Percentiles rank a stretch among this genome's conserved stretches.
Conservation (phyloP, 2,888 invertebrate species). For the Perithous albicinctus region DNA sequence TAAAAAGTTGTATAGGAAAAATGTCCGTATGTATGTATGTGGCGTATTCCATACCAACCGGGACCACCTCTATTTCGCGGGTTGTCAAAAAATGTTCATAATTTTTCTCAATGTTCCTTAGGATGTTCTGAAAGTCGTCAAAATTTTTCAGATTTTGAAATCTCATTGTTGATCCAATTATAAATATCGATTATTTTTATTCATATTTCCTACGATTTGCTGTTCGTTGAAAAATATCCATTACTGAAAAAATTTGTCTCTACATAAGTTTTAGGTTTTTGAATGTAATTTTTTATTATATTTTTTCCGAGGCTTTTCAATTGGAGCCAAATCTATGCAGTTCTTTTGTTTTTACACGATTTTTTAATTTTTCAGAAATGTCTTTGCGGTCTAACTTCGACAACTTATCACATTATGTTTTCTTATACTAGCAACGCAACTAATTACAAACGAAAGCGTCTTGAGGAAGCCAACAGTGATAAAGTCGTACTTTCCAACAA, state of each 20-base stretch:
- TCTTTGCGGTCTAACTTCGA: too few species aligned
- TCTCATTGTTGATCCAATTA: not conserved
- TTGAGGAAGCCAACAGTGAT: too few species aligned
- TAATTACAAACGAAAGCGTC: too few species aligned
- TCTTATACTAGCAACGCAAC: too few species aligned
- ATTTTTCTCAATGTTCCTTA: not conserved
- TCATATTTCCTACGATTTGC: not conserved
- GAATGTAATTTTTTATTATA: not conserved
- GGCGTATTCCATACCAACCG: not conserved
- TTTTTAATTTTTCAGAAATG: too few species aligned
- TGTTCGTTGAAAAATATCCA: not conserved
- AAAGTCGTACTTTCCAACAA: too few species aligned
- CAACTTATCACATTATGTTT: too few species aligned
- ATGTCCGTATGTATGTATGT: too few species aligned
- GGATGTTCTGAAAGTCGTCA: not conserved
- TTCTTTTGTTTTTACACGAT: too few species aligned
- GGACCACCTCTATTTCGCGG: not conserved
- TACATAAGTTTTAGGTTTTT: not conserved
- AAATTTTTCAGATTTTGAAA: not conserved
- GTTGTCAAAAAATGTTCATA: not conserved
- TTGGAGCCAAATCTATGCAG: too few species aligned
- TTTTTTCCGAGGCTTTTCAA: not conserved
- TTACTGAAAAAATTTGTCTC: not conserved
- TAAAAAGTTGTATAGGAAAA: too few species aligned
- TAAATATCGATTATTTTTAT: not conserved